Conservation (phyloP, 2,888 invertebrate genomes). For the Scaptomyza flava region DNA sequence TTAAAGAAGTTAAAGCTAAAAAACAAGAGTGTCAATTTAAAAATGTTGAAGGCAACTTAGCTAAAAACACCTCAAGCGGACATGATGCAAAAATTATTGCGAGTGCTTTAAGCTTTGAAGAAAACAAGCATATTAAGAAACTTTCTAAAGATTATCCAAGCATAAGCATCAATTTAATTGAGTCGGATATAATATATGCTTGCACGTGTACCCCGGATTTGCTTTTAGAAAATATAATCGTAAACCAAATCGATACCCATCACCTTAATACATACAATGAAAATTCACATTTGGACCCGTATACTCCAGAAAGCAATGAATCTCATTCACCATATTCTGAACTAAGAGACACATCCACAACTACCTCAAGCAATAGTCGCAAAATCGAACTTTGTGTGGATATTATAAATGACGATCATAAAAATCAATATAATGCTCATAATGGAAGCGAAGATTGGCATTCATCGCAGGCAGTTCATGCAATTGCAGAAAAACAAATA, state of each 20-base stretch:
- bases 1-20: slow-evolving; percentile 48
- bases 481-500: slow-evolving; percentile 45
- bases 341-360: slow-evolving; percentile 63
- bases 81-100: neutral
- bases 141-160: slow-evolving; percentile 51
- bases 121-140: slow-evolving; percentile 7
- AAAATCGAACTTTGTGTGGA: slow-evolving; percentile 42
- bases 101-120: slow-evolving; percentile 1
- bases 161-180: slow-evolving; percentile 85
- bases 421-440: neutral
- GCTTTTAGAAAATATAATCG: slow-evolving; percentile 84
- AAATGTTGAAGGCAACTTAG: slow-evolving; percentile 4
- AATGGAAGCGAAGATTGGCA: slow-evolving; percentile 5
- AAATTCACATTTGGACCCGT: slow-evolving; percentile 86
- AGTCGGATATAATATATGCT: slow-evolving; percentile 84
- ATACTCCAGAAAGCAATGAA: slow-evolving; percentile 93
- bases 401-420: slow-evolving; percentile 25
- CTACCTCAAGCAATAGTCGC: slow-evolving; percentile 68
- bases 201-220: slow-evolving; percentile 80
- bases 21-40: slow-evolving; percentile 18
- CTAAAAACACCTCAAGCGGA: slow-evolving; percentile 4
- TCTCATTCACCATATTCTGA: slow-evolving; percentile 89
- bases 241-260: slow-evolving; percentile 86
- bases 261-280: slow-evolving; percentile 82
- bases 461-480: slow-evolving; percentile 8